Evolutionary conservation across 2,113 vertebrate genomes (phyloP).

Genomic region (Microcebus murinus): DNA sequence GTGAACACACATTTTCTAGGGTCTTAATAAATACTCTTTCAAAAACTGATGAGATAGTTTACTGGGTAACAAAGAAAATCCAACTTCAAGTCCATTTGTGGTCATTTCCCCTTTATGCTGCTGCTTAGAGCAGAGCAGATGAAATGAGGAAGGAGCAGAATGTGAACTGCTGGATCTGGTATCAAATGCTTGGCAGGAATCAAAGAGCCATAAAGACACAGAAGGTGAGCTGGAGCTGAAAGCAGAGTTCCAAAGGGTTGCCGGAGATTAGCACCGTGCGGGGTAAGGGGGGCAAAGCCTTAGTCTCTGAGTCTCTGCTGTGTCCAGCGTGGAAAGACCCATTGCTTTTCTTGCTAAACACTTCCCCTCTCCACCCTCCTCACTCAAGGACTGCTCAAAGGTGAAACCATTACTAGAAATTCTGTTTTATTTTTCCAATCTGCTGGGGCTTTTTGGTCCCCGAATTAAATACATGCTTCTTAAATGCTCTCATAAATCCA

Average conservation of each 20-base stretch:
- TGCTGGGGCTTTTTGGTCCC: slow-evolving; percentile 75
- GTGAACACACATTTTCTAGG: slow-evolving; percentile 37
- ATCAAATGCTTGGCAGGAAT: background rate
- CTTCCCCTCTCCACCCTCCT: background rate
- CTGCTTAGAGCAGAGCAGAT: slow-evolving; percentile 40
- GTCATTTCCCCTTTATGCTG: slow-evolving; percentile 45
- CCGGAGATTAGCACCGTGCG: background rate
- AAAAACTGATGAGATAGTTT: slow-evolving; percentile 8
- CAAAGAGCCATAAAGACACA: background rate
- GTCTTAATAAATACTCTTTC: slow-evolving; percentile 20
- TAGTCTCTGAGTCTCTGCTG: background rate
- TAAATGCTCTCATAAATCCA: slow-evolving; percentile 84
- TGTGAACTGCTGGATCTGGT: background rate
- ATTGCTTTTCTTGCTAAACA: background rate
- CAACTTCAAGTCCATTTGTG: slow-evolving; percentile 72
- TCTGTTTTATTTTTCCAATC: slow-evolving; percentile 73
- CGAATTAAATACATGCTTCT: slow-evolving; percentile 82
- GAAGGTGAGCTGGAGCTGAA: background rate
- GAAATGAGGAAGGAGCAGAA: background rate
- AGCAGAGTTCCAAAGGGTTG: slow-evolving; percentile 6
- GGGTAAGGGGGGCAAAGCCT: fast-evolving
- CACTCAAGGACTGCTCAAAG: slow-evolving; percentile 58
- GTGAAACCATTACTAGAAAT: slow-evolving; percentile 64
- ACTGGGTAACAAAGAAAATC: slow-evolving; percentile 77
- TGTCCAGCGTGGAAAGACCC: background rate